Percentiles rank a stretch among this genome's conserved stretches.
Conservation (phyloP, 92 coral and sea anemone species). For the Paragorgia papillata region DNA sequence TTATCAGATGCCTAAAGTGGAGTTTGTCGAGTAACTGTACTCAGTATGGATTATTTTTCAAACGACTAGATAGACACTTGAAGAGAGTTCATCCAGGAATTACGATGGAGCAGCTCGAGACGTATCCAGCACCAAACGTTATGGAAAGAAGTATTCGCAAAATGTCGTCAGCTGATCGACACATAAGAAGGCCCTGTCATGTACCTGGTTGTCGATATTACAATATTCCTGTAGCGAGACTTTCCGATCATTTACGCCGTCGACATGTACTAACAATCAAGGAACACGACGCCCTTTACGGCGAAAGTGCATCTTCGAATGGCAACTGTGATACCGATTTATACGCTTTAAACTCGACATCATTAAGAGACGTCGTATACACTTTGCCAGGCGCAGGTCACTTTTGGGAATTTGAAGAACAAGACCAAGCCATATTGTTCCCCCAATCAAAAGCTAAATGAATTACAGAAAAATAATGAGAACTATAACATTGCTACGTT, state of each 20-base stretch:
- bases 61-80: constrained; percentile 3
- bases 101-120: too few relatives aligned
- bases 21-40: constrained; percentile 4
- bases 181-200: neutral
- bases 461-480: too few relatives aligned
- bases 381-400: constrained; percentile 1
- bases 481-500: too few relatives aligned
- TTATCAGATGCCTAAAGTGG: neutral
- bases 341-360: neutral
- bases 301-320: neutral
- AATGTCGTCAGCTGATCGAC: neutral
- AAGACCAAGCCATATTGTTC: too few relatives aligned
- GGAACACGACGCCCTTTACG: neutral
- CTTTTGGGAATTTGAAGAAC: neutral
- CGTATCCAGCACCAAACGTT: neutral
- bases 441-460: too few relatives aligned
- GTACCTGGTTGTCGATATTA: constrained; percentile 7
- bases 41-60: neutral
- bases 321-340: too few relatives aligned
- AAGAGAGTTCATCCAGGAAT: too few relatives aligned
- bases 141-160: neutral
- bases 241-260: neutral
- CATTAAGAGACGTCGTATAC: neutral
- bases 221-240: neutral
- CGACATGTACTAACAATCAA: neutral